phyloP scores from a whole-genome alignment of 2,888 invertebrate genomes.

The Trachelus iudaicus region DNA sequence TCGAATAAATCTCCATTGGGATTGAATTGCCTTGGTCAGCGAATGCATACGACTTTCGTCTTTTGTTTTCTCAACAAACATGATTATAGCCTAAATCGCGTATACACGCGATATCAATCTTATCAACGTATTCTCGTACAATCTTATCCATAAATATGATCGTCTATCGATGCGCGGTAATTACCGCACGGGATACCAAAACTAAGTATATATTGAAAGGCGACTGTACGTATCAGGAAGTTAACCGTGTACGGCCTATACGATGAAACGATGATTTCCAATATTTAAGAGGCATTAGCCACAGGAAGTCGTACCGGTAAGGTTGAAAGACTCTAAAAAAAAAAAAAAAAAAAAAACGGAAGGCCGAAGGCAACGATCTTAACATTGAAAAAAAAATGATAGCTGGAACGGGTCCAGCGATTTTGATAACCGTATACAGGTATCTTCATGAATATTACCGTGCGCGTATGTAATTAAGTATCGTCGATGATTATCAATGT shows the following conservation, averaged over 20 bases:
- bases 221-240: not conserved
- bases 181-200: not conserved
- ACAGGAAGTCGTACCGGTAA: not conserved
- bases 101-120: not conserved
- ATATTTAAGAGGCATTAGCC: not conserved
- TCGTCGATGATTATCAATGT: not conserved
- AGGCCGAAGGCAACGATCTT: not conserved
- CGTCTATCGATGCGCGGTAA: not conserved
- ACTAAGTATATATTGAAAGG: not conserved
- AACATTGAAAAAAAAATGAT: not conserved
- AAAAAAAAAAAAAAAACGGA: not conserved
- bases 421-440: not conserved
- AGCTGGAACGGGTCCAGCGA: not conserved
- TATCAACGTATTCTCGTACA: not conserved
- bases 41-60: not conserved
- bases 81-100: not conserved
- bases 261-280: not conserved
- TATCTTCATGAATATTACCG: not conserved
- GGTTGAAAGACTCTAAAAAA: not conserved
- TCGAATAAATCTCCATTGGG: not conserved
- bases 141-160: too few relatives aligned
- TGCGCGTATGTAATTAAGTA: not conserved
- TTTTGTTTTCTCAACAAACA: not conserved
- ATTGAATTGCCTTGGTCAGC: not conserved
- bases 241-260: not conserved